Base-by-base conservation (phyloP, 1,140 invertebrate species). In the Drosophila subobscura region DNA sequence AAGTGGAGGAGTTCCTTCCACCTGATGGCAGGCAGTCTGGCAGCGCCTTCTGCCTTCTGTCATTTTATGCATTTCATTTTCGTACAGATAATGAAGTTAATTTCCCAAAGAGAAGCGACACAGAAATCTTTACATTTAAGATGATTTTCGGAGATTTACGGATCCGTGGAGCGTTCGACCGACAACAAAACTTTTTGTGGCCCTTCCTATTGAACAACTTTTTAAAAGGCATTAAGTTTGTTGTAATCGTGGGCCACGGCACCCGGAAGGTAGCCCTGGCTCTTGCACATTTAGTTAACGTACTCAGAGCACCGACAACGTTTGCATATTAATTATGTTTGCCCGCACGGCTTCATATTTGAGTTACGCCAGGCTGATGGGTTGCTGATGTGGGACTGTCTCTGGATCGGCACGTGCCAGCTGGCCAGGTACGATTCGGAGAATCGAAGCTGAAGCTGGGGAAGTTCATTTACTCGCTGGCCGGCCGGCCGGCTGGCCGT, bases 281-380 rank as follows among this genome's bases (percentile, higher is more conserved):
- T 53, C 66, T 56, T 70, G 73, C 61, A 77, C 78, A 81, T 83
- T 81, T 56, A 58, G 53, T 67, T 57, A 77, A 78, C 58, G 79
- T 70, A 86, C 80, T 77, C 57, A 29, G 22, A 22, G 40, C 57
- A 41, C 46, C 57, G 66, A 86, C 83, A 66, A 50, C 63, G 56
- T 78, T 79, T 83, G 83, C 84, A 86, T 86, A 86, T 86, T 88
- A 88, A 86, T 88, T 63, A 59, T 51, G 33, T 60, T 42, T 55
- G 75, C 41, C 33, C 22, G 23, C 44, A 59, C 55, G 41, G 63
- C 44, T 42, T 52, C 55, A 84, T 84, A 75, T 79, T 65, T 67
- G 60, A 65, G 56, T 67, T 44, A 67, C 33, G 10, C 10, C 33
- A 37, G 4, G 33, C 10, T 37, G 33, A 12, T 40, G 50, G 33